Base-by-base conservation (phyloP, 2,888 invertebrate genomes). In the Brachylomia viminalis region DNA sequence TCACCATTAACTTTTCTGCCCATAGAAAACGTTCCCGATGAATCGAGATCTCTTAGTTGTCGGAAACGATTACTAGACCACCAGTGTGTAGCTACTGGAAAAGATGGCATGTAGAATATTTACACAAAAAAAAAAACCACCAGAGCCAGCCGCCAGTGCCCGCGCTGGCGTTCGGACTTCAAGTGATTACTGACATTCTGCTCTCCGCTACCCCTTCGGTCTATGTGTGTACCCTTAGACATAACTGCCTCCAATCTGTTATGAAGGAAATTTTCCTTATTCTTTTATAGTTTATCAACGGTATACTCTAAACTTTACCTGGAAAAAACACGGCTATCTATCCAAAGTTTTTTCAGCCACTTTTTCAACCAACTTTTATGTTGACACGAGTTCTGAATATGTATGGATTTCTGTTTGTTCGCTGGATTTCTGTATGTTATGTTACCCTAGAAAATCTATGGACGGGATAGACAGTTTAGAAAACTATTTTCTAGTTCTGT, bases 321-420 rank as follows among this genome's bases (percentile, higher is more conserved):
- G 49, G 20, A 54, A 82, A 84, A 76, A 83, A 73, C 49, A 76
- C 23, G 82, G 0, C 59, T n/a, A 61, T 54, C 52, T 23, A 23
- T 61, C 45, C 33, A 72, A 87, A 77, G 71, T 85, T 78, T 79
- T 65, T 10, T 7, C 23, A 68, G 62, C n/a, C 49, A 76, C 66
- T 82, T 81, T 79, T 67, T 72, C 58, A 52, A 45, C 11, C 33
- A 76, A 64, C 38, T 85, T 85, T 72, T 58, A 17, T 72, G 65
- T 77, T 72, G 49, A 58, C 52, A 64, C 64, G 62, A 58, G 73
- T 20, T 70, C 64, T 79, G 79, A 86, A 86, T 87, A 87, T 87
- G 86, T 85, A 85, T 77, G 68, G 54, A 64, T 33, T 77, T 54
- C 27, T 64, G 72, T 82, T 87, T 77, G 75, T 59, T 72, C 45